Evolutionary conservation across 2,797 vertebrate genomes (phyloP).

Genomic region (Myioborus melanocephalus): DNA sequence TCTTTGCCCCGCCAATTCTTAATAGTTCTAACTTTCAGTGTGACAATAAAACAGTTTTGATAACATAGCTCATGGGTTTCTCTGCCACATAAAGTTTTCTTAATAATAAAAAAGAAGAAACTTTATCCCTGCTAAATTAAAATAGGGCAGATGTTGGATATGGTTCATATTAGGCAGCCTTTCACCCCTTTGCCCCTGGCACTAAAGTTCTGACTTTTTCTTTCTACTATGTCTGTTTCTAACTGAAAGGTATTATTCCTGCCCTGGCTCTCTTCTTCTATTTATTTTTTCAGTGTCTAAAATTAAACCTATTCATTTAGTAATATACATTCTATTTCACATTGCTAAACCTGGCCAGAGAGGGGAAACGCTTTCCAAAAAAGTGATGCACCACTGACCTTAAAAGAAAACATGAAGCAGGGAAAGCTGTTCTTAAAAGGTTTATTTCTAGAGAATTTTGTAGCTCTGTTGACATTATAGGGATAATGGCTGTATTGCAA

Average conservation of each 20-base stretch:
- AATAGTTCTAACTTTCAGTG: conserved; percentile 36
- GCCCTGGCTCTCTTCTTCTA: conserved; percentile 39
- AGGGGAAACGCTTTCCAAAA: conserved; percentile 18
- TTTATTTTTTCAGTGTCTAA: conserved; percentile 50
- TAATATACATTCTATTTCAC: conserved; percentile 23
- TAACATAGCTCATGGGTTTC: conserved; percentile 54
- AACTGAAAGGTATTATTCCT: conserved; percentile 58
- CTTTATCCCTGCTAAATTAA: conserved; percentile 66
- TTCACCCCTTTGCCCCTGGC: conserved; percentile 53
- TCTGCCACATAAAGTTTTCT: conserved; percentile 67
- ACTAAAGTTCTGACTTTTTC: conserved; percentile 53
- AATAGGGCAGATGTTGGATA: conserved; percentile 61
- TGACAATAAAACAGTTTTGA: conserved; percentile 54
- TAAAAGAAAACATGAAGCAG: conserved; percentile 46
- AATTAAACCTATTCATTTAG: conserved; percentile 58
- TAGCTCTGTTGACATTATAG: conserved; percentile 52
- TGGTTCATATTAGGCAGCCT: conserved; percentile 48
- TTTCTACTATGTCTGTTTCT: conserved; percentile 49
- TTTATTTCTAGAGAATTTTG: conserved; percentile 59
- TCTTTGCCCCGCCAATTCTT: neutral
- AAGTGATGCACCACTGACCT: conserved; percentile 50
- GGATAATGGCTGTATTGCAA: conserved; percentile 46
- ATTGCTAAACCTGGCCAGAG: conserved; percentile 27
- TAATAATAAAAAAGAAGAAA: conserved; percentile 69
- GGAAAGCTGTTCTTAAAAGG: conserved; percentile 53